Percentiles rank a stretch among this genome's conserved stretches.
These are phyloP conservation scores for Rhodinocichla rosea DNA, from an alignment of 2,113 vertebrate genomes.

Conservation along the genomic window DNA sequence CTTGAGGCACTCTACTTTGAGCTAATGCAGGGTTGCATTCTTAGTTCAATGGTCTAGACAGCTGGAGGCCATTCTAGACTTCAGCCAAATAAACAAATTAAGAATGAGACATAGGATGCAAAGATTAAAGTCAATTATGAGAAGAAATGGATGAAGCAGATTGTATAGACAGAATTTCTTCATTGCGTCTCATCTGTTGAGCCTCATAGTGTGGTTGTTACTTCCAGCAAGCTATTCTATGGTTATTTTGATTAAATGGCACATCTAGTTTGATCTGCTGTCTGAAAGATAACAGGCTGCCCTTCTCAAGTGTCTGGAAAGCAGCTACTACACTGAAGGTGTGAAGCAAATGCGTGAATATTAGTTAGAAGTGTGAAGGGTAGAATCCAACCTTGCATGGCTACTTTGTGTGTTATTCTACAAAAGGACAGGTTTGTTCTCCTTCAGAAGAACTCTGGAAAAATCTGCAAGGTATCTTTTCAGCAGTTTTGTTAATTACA, in stretches of 20 bases:
- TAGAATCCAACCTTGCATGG: neutral
- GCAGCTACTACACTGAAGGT: neutral
- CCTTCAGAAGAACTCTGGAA: neutral
- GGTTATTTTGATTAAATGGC: slow-evolving; percentile 18
- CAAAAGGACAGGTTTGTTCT: neutral
- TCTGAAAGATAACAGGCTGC: neutral
- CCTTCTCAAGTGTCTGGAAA: neutral
- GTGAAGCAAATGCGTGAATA: neutral
- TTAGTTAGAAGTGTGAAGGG: neutral
- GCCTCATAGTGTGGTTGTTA: neutral
- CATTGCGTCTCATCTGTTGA: neutral
- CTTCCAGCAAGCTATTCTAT: slow-evolving; percentile 15
- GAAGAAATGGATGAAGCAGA: slow-evolving; percentile 31
- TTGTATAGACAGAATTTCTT: slow-evolving; percentile 41
- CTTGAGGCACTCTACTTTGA: neutral
- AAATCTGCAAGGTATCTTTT: neutral
- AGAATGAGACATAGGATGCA: slow-evolving; percentile 35
- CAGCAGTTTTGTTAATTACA: neutral
- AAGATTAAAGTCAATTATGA: slow-evolving; percentile 49
- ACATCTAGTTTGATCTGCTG: neutral
- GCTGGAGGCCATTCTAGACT: slow-evolving; percentile 30
- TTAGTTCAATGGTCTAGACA: slow-evolving; percentile 51
- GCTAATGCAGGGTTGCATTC: neutral
- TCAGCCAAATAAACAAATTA: slow-evolving; percentile 53
- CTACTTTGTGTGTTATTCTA: neutral